Base-by-base conservation (phyloP, 2,888 invertebrate species). In the Venustoraphidia nigricollis region DNA sequence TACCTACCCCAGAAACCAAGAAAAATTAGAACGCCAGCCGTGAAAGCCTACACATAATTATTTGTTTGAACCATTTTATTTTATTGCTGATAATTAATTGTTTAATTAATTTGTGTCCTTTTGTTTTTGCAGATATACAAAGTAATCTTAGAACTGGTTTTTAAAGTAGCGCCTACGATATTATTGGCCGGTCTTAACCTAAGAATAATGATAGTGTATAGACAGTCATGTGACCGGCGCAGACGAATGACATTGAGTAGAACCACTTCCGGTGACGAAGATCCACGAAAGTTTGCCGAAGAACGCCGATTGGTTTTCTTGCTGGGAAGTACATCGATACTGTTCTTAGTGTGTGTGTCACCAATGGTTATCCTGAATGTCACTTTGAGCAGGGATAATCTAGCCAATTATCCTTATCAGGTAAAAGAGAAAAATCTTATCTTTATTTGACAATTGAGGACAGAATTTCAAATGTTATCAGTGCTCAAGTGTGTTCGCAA, bases 311-410 rank as follows among this genome's bases (percentile, higher is more conserved):
- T 82, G 36, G 76, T 81, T 53, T 65, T 82, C 41, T 66, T 82
- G 39, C 63, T 82, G 44, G 79, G 79, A 35, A 79, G 77, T 50
- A 81, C 81, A 5, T 79, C 79, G 53, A 73, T 81, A 45, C 62
- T 81, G 41, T 82, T 82, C 62, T 67, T 82, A 44, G 70, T 80
- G 13, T 81, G 81, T 62, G 79, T 81, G 36, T 80, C 79, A 11
- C 81, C 81, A 1, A 81, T 81, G 81, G 79, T 80, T 47, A 77
- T 81, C 53, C 67, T 81, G 10, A 81, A 81, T 57, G 75, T 81
- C 54, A 80, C 80, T 10, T 67, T 82, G 53, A 78, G 77, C 36
- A 75, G 79, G 54, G 70, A 71, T 51, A 77, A 79, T 58, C 64
- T 79, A 54, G 71, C 71, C 39, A 69, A 71, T 54, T 79, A 76